Evolutionary conservation across 2,113 vertebrate species (phyloP).

Genomic region (Pelusios castaneus): DNA sequence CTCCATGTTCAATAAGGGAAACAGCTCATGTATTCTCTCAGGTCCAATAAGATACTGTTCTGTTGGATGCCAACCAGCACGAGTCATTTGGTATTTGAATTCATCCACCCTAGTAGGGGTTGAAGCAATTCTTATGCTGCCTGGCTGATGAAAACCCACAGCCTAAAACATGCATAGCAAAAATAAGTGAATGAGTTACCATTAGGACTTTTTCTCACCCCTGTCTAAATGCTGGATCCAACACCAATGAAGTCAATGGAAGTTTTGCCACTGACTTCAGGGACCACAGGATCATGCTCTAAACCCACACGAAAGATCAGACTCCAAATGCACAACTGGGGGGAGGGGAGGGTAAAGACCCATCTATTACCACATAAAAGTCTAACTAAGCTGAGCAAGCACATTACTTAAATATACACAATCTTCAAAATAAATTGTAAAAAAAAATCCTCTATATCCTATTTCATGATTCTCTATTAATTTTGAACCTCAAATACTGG

Average conservation of each 20-base stretch:
- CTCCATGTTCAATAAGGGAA: slow-evolving; percentile 91
- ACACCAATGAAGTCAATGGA: background rate
- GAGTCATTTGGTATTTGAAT: slow-evolving; percentile 95
- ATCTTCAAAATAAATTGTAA: background rate
- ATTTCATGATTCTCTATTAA: background rate
- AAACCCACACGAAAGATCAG: background rate
- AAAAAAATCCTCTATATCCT: background rate
- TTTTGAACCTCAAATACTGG: background rate
- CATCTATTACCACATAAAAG: background rate
- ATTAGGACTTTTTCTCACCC: background rate
- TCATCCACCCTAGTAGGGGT: slow-evolving; percentile 91
- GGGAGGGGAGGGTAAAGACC: background rate
- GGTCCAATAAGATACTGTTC: slow-evolving; percentile 89
- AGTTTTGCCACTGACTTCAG: background rate
- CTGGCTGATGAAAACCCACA: slow-evolving; percentile 95
- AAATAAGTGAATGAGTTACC: background rate
- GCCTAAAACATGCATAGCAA: slow-evolving; percentile 75
- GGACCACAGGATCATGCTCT: background rate
- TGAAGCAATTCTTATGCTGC: slow-evolving; percentile 93
- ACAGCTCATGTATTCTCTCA: slow-evolving; percentile 90
- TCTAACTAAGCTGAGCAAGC: background rate
- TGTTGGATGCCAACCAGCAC: slow-evolving; percentile 89
- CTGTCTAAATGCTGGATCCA: background rate
- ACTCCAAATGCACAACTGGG: background rate
- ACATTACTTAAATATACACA: background rate